Conservation (phyloP, 2,113 vertebrate genomes). For the Amphiprion percula region DNA sequence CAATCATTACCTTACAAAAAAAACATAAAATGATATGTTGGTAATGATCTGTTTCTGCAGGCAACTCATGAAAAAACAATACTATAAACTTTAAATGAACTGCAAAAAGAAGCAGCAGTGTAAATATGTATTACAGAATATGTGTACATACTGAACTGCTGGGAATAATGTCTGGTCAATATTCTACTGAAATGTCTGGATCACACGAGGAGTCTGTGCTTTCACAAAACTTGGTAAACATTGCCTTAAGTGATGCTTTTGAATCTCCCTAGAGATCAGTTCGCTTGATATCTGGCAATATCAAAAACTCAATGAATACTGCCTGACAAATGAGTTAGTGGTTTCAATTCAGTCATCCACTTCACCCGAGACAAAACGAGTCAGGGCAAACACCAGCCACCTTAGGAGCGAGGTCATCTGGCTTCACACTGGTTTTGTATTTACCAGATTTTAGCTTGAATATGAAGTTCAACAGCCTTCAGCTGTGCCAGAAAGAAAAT, state of each 20-base stretch:
- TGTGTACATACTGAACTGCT: not conserved
- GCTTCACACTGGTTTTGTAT: slow-evolving; percentile 28
- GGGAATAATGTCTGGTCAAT: not conserved
- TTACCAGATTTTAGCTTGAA: slow-evolving; percentile 76
- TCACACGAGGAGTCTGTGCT: not conserved
- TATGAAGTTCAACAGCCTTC: slow-evolving; percentile 30
- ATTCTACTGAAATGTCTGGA: not conserved
- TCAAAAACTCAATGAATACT: not conserved
- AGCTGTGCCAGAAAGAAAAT: slow-evolving; percentile 9
- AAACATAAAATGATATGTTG: not conserved
- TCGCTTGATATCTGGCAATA: not conserved
- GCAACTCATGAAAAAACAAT: slow-evolving; percentile 10
- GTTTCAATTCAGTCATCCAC: slow-evolving; percentile 2
- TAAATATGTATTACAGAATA: not conserved
- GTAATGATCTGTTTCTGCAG: slow-evolving; percentile 2
- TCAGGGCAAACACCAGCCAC: slow-evolving; percentile 9
- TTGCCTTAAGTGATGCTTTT: slow-evolving; percentile 1
- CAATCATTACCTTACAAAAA: not conserved
- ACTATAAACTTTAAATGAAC: slow-evolving; percentile 19
- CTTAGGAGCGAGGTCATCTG: not conserved
- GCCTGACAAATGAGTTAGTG: not conserved
- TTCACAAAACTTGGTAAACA: slow-evolving; percentile 3
- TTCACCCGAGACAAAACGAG: slow-evolving; percentile 3
- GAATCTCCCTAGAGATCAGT: not conserved
- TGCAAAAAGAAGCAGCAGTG: not conserved